These are phyloP conservation scores for Camponotus floridanus DNA, from an alignment of 1,140 invertebrate genomes.

Conservation along the genomic window DNA sequence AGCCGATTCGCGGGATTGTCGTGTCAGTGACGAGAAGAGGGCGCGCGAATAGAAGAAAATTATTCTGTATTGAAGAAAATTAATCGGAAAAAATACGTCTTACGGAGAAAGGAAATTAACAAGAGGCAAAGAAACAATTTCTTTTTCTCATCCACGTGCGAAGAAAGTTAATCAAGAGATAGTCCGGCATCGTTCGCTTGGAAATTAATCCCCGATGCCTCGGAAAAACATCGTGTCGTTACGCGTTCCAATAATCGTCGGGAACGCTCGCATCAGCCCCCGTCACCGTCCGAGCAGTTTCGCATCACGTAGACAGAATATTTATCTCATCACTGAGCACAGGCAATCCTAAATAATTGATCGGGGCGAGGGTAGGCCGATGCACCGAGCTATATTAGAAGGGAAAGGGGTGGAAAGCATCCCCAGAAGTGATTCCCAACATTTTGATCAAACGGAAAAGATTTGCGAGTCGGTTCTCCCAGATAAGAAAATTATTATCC, in stretches of 20 bases:
- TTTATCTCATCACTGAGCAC: constrained; percentile 63
- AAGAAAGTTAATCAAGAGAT: constrained; percentile 30
- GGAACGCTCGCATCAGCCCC: constrained; percentile 8
- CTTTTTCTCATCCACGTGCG: background rate
- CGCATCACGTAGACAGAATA: constrained; percentile 65
- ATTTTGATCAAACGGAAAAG: constrained; percentile 7
- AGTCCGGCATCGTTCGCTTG: constrained; percentile 24
- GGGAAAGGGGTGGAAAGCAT: constrained; percentile 48
- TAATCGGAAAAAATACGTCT: background rate
- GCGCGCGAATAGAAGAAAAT: background rate
- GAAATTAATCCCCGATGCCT: constrained; percentile 61
- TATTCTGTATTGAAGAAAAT: background rate
- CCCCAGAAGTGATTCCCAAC: background rate
- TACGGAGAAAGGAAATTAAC: background rate
- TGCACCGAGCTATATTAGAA: constrained; percentile 19
- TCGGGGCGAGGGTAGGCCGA: constrained; percentile 47
- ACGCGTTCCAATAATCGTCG: constrained; percentile 33
- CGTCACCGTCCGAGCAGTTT: constrained; percentile 40
- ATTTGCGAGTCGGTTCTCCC: background rate
- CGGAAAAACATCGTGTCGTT: background rate
- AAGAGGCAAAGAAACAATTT: background rate
- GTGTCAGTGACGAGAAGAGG: background rate
- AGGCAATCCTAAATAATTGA: constrained; percentile 69
- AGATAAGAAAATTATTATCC: constrained; percentile 4
- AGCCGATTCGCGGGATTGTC: constrained; percentile 38